phyloP scores from a whole-genome alignment of 2,113 vertebrate genomes.

The Corvus hawaiiensis region DNA sequence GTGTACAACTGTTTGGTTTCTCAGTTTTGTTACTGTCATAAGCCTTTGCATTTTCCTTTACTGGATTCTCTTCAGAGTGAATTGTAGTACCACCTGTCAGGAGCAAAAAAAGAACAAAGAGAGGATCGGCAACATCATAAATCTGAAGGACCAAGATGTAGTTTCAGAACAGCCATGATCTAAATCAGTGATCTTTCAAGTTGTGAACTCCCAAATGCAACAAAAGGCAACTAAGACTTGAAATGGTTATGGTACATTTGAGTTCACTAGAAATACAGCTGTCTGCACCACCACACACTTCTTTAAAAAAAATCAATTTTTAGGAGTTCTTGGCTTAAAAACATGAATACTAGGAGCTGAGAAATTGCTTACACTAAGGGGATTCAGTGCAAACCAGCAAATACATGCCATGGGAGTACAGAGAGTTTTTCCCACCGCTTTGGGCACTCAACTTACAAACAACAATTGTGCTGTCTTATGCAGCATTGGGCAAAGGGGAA shows the following conservation, averaged over 20 bases:
- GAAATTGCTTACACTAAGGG: not conserved
- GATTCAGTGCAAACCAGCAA: not conserved
- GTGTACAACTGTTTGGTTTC: not conserved
- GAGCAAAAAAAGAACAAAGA: not conserved
- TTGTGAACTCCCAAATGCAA: not conserved
- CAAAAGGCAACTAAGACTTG: not conserved
- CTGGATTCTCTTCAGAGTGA: not conserved
- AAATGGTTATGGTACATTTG: not conserved
- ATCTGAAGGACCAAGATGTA: not conserved
- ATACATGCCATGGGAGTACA: not conserved
- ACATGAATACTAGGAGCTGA: not conserved
- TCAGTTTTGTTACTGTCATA: not conserved
- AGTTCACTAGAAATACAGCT: not conserved
- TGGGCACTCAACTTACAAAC: not conserved
- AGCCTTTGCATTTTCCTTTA: not conserved
- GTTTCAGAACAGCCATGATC: not conserved
- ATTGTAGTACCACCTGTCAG: not conserved
- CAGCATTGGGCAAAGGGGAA: not conserved
- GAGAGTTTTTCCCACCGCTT: not conserved
- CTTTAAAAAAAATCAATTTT: not conserved
- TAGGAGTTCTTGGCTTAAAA: not conserved
- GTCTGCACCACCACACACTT: rapidly evolving
- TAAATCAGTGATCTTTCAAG: not conserved
- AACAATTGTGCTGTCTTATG: not conserved
- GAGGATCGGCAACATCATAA: not conserved